Percentiles rank a stretch among this genome's conserved stretches.
Evolutionary conservation across 2,113 vertebrate genomes (phyloP).

Genomic region (Microcebus jonahi): DNA sequence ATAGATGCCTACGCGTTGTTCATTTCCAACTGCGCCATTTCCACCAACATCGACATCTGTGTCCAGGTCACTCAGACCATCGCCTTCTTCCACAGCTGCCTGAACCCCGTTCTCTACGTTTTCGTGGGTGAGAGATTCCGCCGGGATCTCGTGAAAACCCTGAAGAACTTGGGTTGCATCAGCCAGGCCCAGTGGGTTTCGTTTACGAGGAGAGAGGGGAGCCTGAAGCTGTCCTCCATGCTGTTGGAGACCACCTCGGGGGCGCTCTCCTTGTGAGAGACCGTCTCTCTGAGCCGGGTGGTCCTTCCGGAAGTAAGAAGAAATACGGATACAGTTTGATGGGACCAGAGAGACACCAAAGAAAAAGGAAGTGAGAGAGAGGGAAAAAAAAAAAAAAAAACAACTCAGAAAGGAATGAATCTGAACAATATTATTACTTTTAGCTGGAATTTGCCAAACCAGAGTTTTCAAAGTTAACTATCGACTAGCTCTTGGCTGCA

Average conservation of each 20-base stretch:
- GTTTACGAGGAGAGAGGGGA: slow-evolving; percentile 64
- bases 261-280: slow-evolving; percentile 84
- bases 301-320: not conserved
- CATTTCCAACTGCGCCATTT: slow-evolving; percentile 81
- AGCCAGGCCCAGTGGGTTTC: slow-evolving; percentile 80
- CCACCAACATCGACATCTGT: slow-evolving; percentile 82
- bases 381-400: too few relatives aligned
- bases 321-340: not conserved
- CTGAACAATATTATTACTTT: not conserved
- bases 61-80: slow-evolving; percentile 90
- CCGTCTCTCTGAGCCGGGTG: not conserved
- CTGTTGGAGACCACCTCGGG: slow-evolving; percentile 88
- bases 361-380: not conserved
- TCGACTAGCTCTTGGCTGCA: not conserved
- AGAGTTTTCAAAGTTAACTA: not conserved
- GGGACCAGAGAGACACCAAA: not conserved
- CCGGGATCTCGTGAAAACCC: slow-evolving; percentile 85
- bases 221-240: slow-evolving; percentile 86
- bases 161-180: slow-evolving; percentile 72
- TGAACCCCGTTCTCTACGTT: slow-evolving; percentile 93
- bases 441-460: not conserved
- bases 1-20: slow-evolving; percentile 75
- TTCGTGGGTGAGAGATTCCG: slow-evolving; percentile 93
- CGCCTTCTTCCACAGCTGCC: slow-evolving; percentile 92
- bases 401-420: not conserved